Evolutionary conservation across 2,888 invertebrate genomes (phyloP).

Genomic region (Drosophila anomalipes): DNA sequence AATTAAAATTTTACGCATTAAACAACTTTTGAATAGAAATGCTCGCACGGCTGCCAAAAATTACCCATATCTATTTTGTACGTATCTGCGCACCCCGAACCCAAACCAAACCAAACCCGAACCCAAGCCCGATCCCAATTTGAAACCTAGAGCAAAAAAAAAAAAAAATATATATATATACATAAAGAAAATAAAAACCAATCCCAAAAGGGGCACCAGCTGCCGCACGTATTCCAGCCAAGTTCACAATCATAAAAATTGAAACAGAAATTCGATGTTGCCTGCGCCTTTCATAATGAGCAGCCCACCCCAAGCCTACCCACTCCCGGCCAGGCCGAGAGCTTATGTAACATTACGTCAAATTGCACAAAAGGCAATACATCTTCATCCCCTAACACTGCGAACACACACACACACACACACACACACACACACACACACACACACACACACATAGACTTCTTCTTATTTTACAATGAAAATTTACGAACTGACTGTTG

Average conservation of each 20-base stretch:
- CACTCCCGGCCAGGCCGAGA: slow-evolving; percentile 24
- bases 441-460: neutral
- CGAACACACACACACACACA: slow-evolving; percentile 3
- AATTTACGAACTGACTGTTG: slow-evolving; percentile 81
- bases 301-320: slow-evolving; percentile 23
- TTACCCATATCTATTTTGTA: slow-evolving; percentile 69
- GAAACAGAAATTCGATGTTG: slow-evolving; percentile 72
- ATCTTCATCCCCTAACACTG: slow-evolving; percentile 81
- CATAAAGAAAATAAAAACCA: slow-evolving; percentile 33
- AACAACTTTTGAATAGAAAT: slow-evolving; percentile 63
- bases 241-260: slow-evolving; percentile 61
- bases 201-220: slow-evolving; percentile 70
- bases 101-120: slow-evolving; percentile 17
- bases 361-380: slow-evolving; percentile 83
- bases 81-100: slow-evolving; percentile 39
- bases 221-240: slow-evolving; percentile 57
- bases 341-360: slow-evolving; percentile 83
- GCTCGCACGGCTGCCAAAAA: slow-evolving; percentile 61
- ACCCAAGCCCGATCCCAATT: slow-evolving; percentile 23
- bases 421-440: slow-evolving; percentile 2
- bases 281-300: slow-evolving; percentile 62
- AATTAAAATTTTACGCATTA: slow-evolving; percentile 79
- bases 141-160: slow-evolving; percentile 11
- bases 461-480: slow-evolving; percentile 74
- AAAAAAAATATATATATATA: neutral